Conservation (phyloP, 2,888 invertebrate species). For the Drosophila kokeensis region DNA sequence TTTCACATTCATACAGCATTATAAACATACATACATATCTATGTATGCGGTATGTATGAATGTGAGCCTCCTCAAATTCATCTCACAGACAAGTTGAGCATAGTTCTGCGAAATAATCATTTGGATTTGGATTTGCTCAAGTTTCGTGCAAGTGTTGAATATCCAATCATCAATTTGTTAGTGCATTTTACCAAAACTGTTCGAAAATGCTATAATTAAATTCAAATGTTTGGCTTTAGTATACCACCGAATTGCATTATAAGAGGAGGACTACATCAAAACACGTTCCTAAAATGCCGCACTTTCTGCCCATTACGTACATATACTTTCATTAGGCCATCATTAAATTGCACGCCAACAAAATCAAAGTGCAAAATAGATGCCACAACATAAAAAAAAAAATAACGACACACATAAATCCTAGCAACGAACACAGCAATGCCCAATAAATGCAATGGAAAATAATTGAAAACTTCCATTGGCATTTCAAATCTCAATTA, state of each 20-base stretch:
- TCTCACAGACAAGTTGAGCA: neutral
- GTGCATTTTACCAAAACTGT: conserved; percentile 32
- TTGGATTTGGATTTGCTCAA: conserved; percentile 16
- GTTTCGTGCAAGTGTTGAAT: conserved; percentile 48
- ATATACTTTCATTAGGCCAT: conserved; percentile 26
- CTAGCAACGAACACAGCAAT: neutral
- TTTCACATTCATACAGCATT: neutral
- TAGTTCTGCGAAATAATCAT: conserved; percentile 13
- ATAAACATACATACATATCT: neutral
- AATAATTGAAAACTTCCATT: neutral
- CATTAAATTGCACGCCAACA: conserved; percentile 24
- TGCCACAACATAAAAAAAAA: neutral
- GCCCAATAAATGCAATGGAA: neutral
- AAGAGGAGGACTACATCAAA: neutral
- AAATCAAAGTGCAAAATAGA: conserved; percentile 33
- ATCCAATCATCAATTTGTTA: conserved; percentile 67
- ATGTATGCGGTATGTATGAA: conserved; percentile 8
- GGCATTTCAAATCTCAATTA: neutral
- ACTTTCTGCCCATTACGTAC: conserved; percentile 6
- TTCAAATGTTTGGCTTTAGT: conserved; percentile 27
- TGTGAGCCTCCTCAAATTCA: neutral
- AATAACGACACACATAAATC: neutral
- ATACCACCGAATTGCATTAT: neutral
- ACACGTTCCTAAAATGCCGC: neutral
- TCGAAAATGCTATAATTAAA: conserved; percentile 46